phyloP scores from a whole-genome alignment of 2,888 invertebrate species.

The Polydrusus pterygomalis region DNA sequence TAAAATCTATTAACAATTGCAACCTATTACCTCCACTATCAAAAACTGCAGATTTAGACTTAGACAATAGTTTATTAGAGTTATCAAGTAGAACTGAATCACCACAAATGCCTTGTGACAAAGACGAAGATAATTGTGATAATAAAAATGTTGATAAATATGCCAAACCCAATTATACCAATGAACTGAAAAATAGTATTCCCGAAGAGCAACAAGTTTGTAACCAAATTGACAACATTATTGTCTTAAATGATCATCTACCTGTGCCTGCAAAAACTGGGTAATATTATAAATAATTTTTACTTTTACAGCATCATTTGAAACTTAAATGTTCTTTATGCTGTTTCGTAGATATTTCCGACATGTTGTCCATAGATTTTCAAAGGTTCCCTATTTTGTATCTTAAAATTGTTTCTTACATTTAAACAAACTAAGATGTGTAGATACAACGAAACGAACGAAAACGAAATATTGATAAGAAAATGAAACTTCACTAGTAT shows the following conservation, averaged over 20 bases:
- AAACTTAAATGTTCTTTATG: no score
- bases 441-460: no score
- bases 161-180: conserved; percentile 35
- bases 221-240: conserved; percentile 38
- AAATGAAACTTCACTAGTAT: no score
- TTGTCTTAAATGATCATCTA: conserved; percentile 47
- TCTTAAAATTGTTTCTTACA: no score
- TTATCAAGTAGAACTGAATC: conserved; percentile 19
- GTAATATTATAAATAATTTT: conserved; percentile 24
- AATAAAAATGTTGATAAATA: conserved; percentile 32
- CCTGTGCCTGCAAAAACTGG: conserved; percentile 39
- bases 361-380: no score
- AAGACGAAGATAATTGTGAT: conserved; percentile 30
- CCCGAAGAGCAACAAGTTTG: background rate
- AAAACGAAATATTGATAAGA: no score
- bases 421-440: no score
- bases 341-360: no score
- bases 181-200: conserved; percentile 12
- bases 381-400: no score
- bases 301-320: no score
- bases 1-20: conserved; percentile 9
- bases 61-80: conserved; percentile 26
- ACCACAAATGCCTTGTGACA: conserved; percentile 30
- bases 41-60: conserved; percentile 20
- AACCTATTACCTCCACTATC: conserved; percentile 11